A percentile compares a stretch with the other conserved stretches of the same genome.
These are phyloP conservation scores for Ctenopoma kingsleyae DNA, from an alignment of 2,797 vertebrate species.

Conservation along the genomic window DNA sequence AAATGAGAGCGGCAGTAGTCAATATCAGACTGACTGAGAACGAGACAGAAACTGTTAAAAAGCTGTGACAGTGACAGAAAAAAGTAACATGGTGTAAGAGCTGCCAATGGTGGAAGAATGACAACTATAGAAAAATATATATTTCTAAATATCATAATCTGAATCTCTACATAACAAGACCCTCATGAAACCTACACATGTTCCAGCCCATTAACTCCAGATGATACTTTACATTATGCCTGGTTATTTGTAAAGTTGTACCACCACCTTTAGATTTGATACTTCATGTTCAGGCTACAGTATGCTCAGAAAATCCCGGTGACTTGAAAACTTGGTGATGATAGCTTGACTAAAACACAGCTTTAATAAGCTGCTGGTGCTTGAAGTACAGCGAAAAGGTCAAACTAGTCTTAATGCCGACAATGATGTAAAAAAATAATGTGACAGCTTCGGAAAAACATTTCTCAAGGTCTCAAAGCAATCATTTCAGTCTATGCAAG, in stretches of 20 bases:
- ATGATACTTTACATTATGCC: neutral
- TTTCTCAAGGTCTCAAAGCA: no score
- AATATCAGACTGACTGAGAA: constrained; percentile 43
- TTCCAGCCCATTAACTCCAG: neutral
- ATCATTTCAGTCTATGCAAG: neutral
- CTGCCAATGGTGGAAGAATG: constrained; percentile 25
- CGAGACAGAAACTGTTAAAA: constrained; percentile 38
- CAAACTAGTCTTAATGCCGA: neutral
- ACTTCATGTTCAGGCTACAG: neutral
- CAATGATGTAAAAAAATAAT: constrained; percentile 1
- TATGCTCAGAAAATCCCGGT: neutral
- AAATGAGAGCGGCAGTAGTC: constrained; percentile 33
- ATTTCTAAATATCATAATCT: neutral
- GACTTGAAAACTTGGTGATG: neutral
- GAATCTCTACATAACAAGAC: no score
- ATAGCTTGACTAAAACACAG: neutral
- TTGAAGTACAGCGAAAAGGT: neutral
- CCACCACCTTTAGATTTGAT: neutral
- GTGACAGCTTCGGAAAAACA: neutral
- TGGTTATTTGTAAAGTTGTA: neutral
- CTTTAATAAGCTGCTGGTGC: neutral
- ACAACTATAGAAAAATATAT: neutral
- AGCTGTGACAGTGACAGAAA: constrained; percentile 44
- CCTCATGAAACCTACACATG: no score
- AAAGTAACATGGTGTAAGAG: constrained; percentile 23